Conservation (phyloP, 2,113 vertebrate species). For the Aspidoscelis tigris region DNA sequence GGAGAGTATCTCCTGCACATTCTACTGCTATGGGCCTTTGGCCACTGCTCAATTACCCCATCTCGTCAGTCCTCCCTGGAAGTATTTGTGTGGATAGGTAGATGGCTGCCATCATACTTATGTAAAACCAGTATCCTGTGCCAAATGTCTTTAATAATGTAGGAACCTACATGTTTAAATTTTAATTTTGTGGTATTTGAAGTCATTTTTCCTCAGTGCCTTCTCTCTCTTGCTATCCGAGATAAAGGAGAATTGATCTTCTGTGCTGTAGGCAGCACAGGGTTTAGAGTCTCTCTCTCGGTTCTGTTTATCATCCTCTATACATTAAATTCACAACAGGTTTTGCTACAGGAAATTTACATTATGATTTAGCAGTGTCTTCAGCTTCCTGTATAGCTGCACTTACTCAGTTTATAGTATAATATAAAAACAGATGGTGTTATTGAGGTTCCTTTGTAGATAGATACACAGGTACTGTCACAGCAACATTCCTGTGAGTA, state of each 20-base stretch:
- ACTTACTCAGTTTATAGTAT: conserved; percentile 22
- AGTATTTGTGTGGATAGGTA: too few relatives aligned
- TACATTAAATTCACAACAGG: conserved; percentile 11
- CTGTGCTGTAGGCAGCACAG: conserved; percentile 51
- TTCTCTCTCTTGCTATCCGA: conserved; percentile 51
- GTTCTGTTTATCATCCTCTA: conserved; percentile 29
- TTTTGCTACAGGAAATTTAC: conserved; percentile 24
- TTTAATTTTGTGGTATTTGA: conserved; percentile 18
- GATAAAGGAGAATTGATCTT: conserved; percentile 43
- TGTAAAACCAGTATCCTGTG: conserved; percentile 28
- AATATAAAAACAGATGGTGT: conserved; percentile 35
- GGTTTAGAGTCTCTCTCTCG: conserved; percentile 1
- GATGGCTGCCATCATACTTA: background rate
- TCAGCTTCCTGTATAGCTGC: background rate
- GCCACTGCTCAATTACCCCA: too few relatives aligned
- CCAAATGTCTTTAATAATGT: background rate
- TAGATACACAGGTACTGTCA: too few relatives aligned
- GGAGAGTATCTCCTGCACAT: too few relatives aligned
- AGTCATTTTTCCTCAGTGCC: conserved; percentile 37
- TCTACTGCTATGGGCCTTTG: too few relatives aligned
- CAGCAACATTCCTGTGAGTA: background rate
- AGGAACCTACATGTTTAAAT: conserved; percentile 49
- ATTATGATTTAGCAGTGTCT: background rate
- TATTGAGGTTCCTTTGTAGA: background rate
- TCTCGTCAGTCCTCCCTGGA: too few relatives aligned